Base-by-base conservation (phyloP, 1,140 invertebrate genomes). In the Lepidurus packardi region DNA sequence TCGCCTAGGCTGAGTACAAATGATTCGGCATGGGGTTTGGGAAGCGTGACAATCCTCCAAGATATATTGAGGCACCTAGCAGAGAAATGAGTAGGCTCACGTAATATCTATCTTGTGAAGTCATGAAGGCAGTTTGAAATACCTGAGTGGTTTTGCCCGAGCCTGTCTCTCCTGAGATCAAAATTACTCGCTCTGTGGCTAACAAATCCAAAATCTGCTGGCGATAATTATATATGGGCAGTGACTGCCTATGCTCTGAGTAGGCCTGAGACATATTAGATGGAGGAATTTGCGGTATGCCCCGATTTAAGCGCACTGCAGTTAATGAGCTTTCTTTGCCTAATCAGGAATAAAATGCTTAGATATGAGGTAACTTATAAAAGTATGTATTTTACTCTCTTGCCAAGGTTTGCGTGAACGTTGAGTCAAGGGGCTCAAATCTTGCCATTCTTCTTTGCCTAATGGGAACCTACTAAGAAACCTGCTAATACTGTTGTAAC, bases 1-100 rank as follows among this genome's bases (percentile, higher is more conserved):
- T 80, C 97, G 87, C 73, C 96, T 88, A 0, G 97, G 97, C 85
- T 98, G 94, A 0, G 95, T 96, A 83, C 95, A 96, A 83, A 98
- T 91, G 80, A 99, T 93, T 43, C 94, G 88, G 80, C 95, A 94
- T 0, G 90, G 87, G 80, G 89, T 87, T 16, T 89, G 87, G n/a
- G 85, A 86, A 24, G 86, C 84, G 73, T 89, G 86, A 78, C 90
- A 91, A 78, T 93, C 86, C 81, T 98, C 94, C 65, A 98, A 85
- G 79, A 98, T 90, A 83, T 93, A 94, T 82, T 98, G 96, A 0
- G 94, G 94, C 16, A 97, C 86, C 87, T 88, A 78, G 53, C 81
- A 79, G 43, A n/a, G 1, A 1, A 47, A 76, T 42, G 81, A 81
- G 25, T n/a, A 75, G 43, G 11, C 78, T 16, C 9, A 42, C 6